A percentile compares a stretch with the other conserved stretches of the same genome.
Conservation (phyloP, 2,113 vertebrate genomes). For the Brienomyrus longianalis region DNA sequence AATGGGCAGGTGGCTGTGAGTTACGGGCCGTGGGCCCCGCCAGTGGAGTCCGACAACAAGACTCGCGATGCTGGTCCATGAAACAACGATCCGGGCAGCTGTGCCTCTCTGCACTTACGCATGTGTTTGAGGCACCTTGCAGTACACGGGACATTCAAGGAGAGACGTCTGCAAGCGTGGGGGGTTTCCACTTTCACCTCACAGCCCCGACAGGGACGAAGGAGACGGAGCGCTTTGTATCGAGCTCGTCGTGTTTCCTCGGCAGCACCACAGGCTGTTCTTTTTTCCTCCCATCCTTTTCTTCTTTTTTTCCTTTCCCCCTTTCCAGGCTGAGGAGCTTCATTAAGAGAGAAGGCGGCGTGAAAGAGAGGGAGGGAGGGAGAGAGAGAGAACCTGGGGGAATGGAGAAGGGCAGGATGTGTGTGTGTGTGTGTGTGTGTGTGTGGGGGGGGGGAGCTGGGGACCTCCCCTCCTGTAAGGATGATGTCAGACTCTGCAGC, state of each 20-base stretch:
- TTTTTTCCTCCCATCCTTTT: background rate
- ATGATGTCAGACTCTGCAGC: conserved; percentile 76
- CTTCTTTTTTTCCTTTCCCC: background rate
- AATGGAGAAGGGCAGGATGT: conserved; percentile 24
- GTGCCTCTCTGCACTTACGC: background rate
- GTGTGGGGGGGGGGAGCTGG: conserved; percentile 60
- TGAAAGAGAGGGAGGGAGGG: conserved; percentile 25
- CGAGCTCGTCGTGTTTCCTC: background rate
- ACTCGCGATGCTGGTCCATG: background rate
- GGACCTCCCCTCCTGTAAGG: conserved; percentile 65
- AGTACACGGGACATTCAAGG: background rate
- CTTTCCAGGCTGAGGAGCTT: conserved; percentile 31
- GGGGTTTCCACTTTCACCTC: background rate
- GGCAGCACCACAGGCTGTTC: no score
- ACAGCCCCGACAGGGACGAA: background rate
- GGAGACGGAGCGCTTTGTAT: background rate
- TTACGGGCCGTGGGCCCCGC: background rate
- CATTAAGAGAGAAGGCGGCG: conserved; percentile 39
- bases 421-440: conserved; percentile 22
- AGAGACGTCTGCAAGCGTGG: background rate
- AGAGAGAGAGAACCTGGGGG: conserved; percentile 34
- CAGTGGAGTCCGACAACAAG: background rate
- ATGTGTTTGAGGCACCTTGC: background rate
- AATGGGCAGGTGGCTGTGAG: background rate
- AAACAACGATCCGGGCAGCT: background rate